Evolutionary conservation across 2,888 invertebrate genomes (phyloP).

Genomic region (Eristalis arbustorum): DNA sequence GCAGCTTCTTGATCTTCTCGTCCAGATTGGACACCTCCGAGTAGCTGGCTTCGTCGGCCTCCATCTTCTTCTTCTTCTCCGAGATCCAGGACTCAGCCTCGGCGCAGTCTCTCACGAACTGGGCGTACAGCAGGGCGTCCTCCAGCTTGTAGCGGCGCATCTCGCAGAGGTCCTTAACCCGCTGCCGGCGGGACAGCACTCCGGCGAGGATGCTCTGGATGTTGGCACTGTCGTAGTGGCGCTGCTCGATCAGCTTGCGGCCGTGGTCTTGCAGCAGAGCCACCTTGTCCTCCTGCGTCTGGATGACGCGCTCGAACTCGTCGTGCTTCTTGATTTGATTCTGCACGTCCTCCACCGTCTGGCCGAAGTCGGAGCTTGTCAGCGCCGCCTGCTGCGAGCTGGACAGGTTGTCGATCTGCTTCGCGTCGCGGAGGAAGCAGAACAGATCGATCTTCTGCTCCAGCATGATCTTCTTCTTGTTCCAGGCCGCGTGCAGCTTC

Average conservation of each 20-base stretch:
- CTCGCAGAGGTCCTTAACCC: conserved; percentile 84
- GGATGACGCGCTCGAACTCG: conserved; percentile 94
- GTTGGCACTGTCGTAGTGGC: conserved; percentile 93
- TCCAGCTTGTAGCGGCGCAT: conserved; percentile 86
- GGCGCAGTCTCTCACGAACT: conserved; percentile 94
- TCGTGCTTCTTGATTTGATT: conserved; percentile 95
- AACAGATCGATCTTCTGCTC: conserved; percentile 96
- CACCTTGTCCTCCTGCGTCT: conserved; percentile 92
- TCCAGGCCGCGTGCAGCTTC: conserved; percentile 91
- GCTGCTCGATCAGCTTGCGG: conserved; percentile 91
- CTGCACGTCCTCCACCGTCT: conserved; percentile 93
- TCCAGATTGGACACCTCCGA: conserved; percentile 90
- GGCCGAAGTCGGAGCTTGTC: conserved; percentile 86
- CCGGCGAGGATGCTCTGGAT: conserved; percentile 89
- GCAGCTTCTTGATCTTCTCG: conserved; percentile 96
- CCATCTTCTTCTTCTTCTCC: conserved; percentile 93
- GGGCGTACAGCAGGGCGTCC: conserved; percentile 90
- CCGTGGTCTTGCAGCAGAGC: conserved; percentile 91
- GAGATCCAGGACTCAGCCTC: conserved; percentile 96
- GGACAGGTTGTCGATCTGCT: conserved; percentile 93
- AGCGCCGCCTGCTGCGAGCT: conserved; percentile 92
- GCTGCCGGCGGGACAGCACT: conserved; percentile 86
- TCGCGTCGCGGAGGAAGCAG: conserved; percentile 96
- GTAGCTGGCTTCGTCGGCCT: conserved; percentile 85
- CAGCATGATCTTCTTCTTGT: conserved; percentile 91